These are phyloP conservation scores for Drosophila sp. DNA, from an alignment of 1,140 invertebrate species.

Conservation along the genomic window DNA sequence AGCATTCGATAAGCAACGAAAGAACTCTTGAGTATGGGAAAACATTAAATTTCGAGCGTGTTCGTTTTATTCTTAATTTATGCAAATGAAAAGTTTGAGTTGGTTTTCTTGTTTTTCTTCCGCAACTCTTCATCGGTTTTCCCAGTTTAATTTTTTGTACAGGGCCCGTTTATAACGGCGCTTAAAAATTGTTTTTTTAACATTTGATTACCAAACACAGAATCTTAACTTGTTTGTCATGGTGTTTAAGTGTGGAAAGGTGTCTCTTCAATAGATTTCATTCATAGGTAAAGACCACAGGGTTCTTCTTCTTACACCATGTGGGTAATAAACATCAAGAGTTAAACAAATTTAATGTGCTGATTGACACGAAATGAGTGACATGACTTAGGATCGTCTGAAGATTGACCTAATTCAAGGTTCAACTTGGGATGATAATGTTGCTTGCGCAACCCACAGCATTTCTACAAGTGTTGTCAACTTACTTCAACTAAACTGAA, in stretches of 20 bases:
- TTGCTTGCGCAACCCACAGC: slow-evolving; percentile 35
- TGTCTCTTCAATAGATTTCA: slow-evolving; percentile 16
- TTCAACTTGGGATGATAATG: neutral
- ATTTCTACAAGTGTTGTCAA: neutral
- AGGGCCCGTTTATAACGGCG: slow-evolving; percentile 49
- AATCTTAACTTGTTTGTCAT: slow-evolving; percentile 6
- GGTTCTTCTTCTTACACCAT: neutral
- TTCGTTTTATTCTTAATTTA: slow-evolving; percentile 61
- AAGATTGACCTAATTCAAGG: slow-evolving; percentile 3
- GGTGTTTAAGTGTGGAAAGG: slow-evolving; percentile 19
- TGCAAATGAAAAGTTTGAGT: slow-evolving; percentile 57
- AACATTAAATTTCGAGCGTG: slow-evolving; percentile 34
- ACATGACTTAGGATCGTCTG: slow-evolving; percentile 4
- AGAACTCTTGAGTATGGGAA: slow-evolving; percentile 14
- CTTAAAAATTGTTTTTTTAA: slow-evolving; percentile 26
- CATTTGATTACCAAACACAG: slow-evolving; percentile 25
- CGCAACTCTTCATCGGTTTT: neutral
- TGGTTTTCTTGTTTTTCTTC: slow-evolving; percentile 16
- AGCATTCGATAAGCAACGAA: slow-evolving; percentile 22
- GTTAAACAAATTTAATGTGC: slow-evolving; percentile 44
- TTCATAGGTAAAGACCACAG: slow-evolving; percentile 23
- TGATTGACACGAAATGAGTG: slow-evolving; percentile 61
- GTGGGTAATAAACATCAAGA: slow-evolving; percentile 23
- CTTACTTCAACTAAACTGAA: too few relatives aligned
- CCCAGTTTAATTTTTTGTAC: slow-evolving; percentile 7